Conservation (phyloP, 1,140 invertebrate genomes). For the Megathymus violae region DNA sequence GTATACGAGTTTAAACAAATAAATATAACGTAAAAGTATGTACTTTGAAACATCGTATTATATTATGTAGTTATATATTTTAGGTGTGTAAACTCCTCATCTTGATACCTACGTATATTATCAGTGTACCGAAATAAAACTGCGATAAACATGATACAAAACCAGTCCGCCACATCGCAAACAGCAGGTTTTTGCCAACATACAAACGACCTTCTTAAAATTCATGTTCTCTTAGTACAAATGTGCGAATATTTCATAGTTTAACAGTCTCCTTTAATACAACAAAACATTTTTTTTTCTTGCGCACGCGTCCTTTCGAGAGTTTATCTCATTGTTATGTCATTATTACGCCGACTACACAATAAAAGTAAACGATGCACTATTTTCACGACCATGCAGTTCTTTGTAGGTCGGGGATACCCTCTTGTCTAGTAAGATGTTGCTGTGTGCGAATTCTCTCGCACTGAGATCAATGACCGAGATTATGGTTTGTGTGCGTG, state of each 20-base stretch:
- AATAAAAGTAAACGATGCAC: slow-evolving; percentile 61
- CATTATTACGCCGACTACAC: slow-evolving; percentile 66
- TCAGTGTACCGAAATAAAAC: slow-evolving; percentile 24
- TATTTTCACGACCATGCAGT: slow-evolving; percentile 59
- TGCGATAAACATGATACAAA: slow-evolving; percentile 26
- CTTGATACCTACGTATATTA: neutral
- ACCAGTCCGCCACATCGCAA: slow-evolving; percentile 32
- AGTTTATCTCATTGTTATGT: slow-evolving; percentile 70
- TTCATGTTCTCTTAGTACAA: slow-evolving; percentile 70
- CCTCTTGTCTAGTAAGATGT: slow-evolving; percentile 53
- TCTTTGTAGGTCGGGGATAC: slow-evolving; percentile 74
- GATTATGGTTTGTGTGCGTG: slow-evolving; percentile 28
- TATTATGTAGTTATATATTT: neutral
- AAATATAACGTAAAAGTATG: neutral
- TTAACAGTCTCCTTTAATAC: slow-evolving; percentile 54
- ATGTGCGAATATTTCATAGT: slow-evolving; percentile 81
- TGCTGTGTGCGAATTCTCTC: slow-evolving; percentile 60
- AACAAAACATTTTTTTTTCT: slow-evolving; percentile 58
- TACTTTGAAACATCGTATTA: too few species aligned
- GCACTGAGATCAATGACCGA: slow-evolving; percentile 48
- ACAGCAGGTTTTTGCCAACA: slow-evolving; percentile 37
- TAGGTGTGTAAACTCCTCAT: neutral
- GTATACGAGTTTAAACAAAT: too few species aligned
- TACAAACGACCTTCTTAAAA: slow-evolving; percentile 45
- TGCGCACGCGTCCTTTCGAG: slow-evolving; percentile 55